phyloP scores from a whole-genome alignment of 2,113 vertebrate species.

The Oncorhynchus clarkii region DNA sequence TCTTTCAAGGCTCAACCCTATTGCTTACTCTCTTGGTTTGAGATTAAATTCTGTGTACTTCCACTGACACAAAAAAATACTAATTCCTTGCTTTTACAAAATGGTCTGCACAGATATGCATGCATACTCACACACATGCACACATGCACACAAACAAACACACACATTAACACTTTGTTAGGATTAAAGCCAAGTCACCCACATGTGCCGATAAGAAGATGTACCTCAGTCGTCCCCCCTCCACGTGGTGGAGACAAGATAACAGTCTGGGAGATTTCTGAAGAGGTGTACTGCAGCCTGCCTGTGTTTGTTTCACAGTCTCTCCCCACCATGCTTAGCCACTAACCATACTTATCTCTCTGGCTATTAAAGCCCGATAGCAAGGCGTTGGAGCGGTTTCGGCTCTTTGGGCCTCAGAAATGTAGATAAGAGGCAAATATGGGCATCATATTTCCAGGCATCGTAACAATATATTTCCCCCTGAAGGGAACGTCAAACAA shows the following conservation, averaged over 20 bases:
- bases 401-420: constrained; percentile 37
- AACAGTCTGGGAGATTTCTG: constrained; percentile 49
- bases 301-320: not conserved
- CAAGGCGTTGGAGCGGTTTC: constrained; percentile 50
- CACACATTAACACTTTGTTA: constrained; percentile 20
- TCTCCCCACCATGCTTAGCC: constrained; percentile 28
- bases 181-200: constrained; percentile 34
- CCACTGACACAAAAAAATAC: not conserved
- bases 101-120: not conserved
- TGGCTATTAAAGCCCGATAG: constrained; percentile 59
- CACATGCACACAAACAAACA: constrained; percentile 3
- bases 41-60: no score
- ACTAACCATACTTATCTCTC: constrained; percentile 57
- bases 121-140: not conserved
- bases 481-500: constrained; percentile 68
- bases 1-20: constrained; percentile 8
- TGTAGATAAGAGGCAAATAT: constrained; percentile 62
- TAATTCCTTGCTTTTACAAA: not conserved
- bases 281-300: constrained; percentile 34
- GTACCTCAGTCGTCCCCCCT: constrained; percentile 20
- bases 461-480: constrained; percentile 67
- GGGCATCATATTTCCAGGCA: constrained; percentile 70
- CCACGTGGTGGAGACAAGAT: constrained; percentile 52
- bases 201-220: constrained; percentile 31
- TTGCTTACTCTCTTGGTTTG: not conserved